Evolutionary conservation across 2,797 vertebrate species (phyloP).

Genomic region (Tamandua tetradactyla): DNA sequence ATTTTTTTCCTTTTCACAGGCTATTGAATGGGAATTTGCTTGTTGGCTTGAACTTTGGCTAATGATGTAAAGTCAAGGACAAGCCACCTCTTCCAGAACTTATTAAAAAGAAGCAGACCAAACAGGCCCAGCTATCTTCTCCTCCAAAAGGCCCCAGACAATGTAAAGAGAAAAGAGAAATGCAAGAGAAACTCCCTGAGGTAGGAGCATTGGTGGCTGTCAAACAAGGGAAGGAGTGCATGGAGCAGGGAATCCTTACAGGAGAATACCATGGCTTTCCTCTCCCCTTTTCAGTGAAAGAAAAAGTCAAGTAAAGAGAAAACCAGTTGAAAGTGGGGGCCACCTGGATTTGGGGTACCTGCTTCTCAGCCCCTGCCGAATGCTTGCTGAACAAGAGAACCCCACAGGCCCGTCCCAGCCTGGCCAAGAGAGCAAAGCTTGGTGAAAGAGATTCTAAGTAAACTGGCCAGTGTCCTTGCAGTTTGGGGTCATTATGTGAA

Average conservation of each 20-base stretch:
- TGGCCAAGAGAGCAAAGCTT: background rate
- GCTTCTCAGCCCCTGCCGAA: too few relatives aligned
- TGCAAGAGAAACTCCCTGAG: background rate
- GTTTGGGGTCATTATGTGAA: background rate
- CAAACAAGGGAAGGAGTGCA: background rate
- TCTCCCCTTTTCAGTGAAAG: background rate
- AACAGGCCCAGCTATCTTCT: background rate
- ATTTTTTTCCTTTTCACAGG: background rate
- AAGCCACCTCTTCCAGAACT: background rate
- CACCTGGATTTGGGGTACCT: background rate
- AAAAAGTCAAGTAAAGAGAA: background rate
- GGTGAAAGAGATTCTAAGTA: background rate
- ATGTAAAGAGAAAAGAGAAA: background rate
- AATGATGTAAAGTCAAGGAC: background rate
- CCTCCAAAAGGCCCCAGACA: background rate
- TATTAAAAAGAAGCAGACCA: background rate
- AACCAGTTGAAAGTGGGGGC: background rate
- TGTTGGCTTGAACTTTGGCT: background rate
- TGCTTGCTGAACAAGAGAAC: background rate
- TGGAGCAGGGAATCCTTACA: background rate
- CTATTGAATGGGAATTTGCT: background rate
- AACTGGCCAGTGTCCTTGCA: background rate
- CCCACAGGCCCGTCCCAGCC: background rate
- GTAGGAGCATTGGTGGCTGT: accelerated
- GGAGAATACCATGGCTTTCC: background rate